These are phyloP conservation scores for Scaptomyza flava DNA, from an alignment of 2,888 invertebrate species.

Conservation along the genomic window DNA sequence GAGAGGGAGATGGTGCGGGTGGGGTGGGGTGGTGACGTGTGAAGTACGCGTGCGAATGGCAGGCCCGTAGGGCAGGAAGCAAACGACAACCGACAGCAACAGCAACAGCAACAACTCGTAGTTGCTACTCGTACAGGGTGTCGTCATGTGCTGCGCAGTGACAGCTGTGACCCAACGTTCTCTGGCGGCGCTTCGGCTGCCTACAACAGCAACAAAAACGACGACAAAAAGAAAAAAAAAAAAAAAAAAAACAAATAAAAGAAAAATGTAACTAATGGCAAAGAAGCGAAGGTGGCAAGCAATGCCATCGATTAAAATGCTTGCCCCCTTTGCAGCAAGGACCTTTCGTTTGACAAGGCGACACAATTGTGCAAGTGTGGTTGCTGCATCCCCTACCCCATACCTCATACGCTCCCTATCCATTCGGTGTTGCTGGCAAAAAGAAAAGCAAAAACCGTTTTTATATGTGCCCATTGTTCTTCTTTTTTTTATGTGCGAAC, in stretches of 20 bases:
- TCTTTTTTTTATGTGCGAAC: conserved; percentile 30
- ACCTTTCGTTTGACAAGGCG: conserved; percentile 59
- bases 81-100: conserved; percentile 21
- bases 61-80: conserved; percentile 63
- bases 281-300: conserved; percentile 48
- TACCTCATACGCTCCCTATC: neutral
- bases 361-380: conserved; percentile 60
- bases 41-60: conserved; percentile 73
- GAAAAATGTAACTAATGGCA: conserved; percentile 64
- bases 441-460: conserved; percentile 16
- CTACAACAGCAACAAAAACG: conserved; percentile 1
- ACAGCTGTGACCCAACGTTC: conserved; percentile 40
- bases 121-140: conserved; percentile 51
- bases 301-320: conserved; percentile 65
- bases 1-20: neutral
- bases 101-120: conserved; percentile 14
- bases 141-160: conserved; percentile 57
- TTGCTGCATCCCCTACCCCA: neutral
- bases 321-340: conserved; percentile 38
- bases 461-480: conserved; percentile 65
- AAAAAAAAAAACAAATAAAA: conserved; percentile 1
- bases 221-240: conserved; percentile 1
- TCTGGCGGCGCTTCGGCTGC: conserved; percentile 25
- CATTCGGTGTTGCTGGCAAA: conserved; percentile 8
- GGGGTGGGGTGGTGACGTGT: conserved; percentile 52